Evolutionary conservation across 2,888 invertebrate genomes (phyloP).

Genomic region (Sarcophaga rosellei): DNA sequence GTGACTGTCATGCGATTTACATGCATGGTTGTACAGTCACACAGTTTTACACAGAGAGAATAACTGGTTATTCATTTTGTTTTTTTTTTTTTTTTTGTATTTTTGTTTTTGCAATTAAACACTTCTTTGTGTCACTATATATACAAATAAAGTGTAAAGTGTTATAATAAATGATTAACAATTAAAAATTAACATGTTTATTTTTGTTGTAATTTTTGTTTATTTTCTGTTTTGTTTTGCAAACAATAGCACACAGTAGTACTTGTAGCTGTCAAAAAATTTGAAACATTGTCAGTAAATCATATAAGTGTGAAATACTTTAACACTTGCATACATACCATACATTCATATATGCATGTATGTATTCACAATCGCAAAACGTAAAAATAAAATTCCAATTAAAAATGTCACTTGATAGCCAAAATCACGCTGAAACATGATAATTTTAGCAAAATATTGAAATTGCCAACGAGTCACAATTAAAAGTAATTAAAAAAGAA

Average conservation of each 20-base stretch:
- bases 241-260: constrained; percentile 26
- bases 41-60: constrained; percentile 19
- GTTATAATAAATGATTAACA: not conserved
- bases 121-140: no score
- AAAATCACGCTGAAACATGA: no score
- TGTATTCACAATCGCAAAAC: not conserved
- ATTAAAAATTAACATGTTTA: not conserved
- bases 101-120: no score
- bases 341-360: no score
- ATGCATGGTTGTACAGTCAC: no score
- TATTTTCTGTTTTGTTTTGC: not conserved
- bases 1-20: no score
- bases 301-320: constrained; percentile 26
- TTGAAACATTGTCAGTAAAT: constrained; percentile 28
- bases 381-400: not conserved
- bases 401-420: constrained; percentile 19
- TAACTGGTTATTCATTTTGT: no score
- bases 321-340: no score
- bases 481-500: not conserved
- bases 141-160: not conserved
- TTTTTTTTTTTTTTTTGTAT: no score
- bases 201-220: no score
- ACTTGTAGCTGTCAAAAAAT: constrained; percentile 44
- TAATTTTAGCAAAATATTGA: not conserved
- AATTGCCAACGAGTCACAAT: not conserved